Evolutionary conservation across 2,113 vertebrate genomes (phyloP), one percentile per base, ranked within the genome.

Genomic region (Callopanchax toddi): DNA sequence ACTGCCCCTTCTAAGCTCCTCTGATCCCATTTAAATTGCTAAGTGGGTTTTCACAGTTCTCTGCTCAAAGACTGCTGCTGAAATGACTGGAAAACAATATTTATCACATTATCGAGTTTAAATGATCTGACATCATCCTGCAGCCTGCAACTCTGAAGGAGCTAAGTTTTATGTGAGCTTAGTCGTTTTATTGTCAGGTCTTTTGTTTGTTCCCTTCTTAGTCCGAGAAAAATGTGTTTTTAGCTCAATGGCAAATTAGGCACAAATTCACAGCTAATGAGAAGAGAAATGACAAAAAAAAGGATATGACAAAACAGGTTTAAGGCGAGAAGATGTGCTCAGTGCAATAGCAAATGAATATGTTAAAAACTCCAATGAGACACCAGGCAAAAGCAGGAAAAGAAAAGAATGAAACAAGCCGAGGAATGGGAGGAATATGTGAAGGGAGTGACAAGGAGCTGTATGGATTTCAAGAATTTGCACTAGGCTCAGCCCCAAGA

Each of bases 1-100:
- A 74, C 58, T 76, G 74, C 37, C 63, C 79, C 56, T 44, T 81
- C 61, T 82, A 85, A 83, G 81, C 83, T 54, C 23, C 40, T 83
- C 76, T 90, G 79, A 88, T 88, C 71, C 69, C 48, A 88, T 87
- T 81, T 74, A 87, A 80, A 84, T 85, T 81, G 62, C 72, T 81
- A 82, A 83, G 60, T 72, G 29, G 66, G 43, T 82, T 56, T 79
- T 75, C 57, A 70, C 58, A 68, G 42, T 67, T 50, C 62, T 59
- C 52, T 59, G n/a, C 16, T 57, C 49, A 67, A 37, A 46, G 25
- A 66, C 54, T 26, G 59, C 62, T 40, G 43, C 40, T 43, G 18
- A 58, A 77, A 70, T 48, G 16, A 48, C 46, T 36, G 25, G 21
- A 49, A 79, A 76, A 65, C 52, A 51, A 67, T 25, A 57, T 59